A percentile compares a stretch with the other conserved stretches of the same genome.
phyloP scores from a whole-genome alignment of 2,797 vertebrate genomes.

The Xiphorhynchus erythropygius region DNA sequence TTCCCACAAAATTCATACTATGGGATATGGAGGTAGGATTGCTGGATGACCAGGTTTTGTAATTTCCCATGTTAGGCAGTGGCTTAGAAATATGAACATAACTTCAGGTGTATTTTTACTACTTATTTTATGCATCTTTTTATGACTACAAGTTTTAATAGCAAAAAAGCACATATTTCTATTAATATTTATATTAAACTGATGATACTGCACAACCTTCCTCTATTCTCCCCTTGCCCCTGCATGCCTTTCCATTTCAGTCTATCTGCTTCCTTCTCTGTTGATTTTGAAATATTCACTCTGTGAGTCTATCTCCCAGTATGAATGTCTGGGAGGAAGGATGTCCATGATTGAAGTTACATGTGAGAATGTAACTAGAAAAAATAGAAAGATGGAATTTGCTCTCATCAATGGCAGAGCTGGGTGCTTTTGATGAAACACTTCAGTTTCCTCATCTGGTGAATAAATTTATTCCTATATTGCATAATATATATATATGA shows the following conservation, averaged over 20 bases:
- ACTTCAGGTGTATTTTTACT: not conserved
- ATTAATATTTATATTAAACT: not conserved
- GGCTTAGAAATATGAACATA: not conserved
- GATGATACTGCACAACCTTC: not conserved
- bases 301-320: not conserved
- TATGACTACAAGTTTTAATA: not conserved
- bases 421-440: not conserved
- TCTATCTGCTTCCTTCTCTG: not conserved
- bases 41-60: not conserved
- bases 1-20: not conserved
- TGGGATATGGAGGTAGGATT: not conserved
- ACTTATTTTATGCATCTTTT: not conserved
- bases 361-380: not conserved
- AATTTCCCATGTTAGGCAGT: not conserved
- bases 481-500: not conserved
- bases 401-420: not conserved
- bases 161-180: not conserved
- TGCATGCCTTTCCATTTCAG: not conserved
- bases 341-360: not conserved
- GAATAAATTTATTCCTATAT: not conserved
- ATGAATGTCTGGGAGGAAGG: not conserved
- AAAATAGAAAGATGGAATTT: not conserved
- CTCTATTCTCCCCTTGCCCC: accelerated
- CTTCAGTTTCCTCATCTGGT: not conserved
- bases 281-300: not conserved